A percentile compares a stretch with the other conserved stretches of the same genome.
phyloP scores from a whole-genome alignment of 2,888 invertebrate genomes.

The Limnephilus rhombicus region DNA sequence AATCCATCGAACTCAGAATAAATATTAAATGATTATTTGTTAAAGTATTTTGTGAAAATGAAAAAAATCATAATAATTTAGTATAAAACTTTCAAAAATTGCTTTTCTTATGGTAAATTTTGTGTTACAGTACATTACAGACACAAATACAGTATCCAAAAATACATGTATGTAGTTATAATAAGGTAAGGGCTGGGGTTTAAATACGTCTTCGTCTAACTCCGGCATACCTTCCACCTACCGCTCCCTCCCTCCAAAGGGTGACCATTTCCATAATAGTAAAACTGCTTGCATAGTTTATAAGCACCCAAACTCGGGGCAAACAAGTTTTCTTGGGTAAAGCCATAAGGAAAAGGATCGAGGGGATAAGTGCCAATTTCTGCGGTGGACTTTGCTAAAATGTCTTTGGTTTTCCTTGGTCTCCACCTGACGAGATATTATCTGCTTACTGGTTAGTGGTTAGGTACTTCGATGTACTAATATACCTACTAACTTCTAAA shows the following conservation, averaged over 20 bases:
- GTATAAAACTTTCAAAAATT: too few species aligned
- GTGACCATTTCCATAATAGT: slow-evolving; percentile 43
- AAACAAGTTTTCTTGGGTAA: slow-evolving; percentile 53
- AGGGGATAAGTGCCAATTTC: slow-evolving; percentile 57
- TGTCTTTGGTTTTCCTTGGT: neutral
- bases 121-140: too few species aligned
- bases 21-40: too few species aligned
- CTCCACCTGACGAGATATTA: neutral
- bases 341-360: slow-evolving; percentile 35
- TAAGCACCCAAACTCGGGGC: slow-evolving; percentile 32
- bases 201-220: neutral
- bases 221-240: neutral
- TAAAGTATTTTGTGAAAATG: too few species aligned
- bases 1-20: too few species aligned
- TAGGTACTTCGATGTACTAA: neutral
- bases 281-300: slow-evolving; percentile 47
- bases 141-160: too few species aligned
- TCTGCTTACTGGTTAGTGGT: neutral
- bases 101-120: too few species aligned
- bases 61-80: too few species aligned
- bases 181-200: neutral
- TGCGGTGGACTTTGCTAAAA: slow-evolving; percentile 49
- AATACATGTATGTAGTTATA: neutral
- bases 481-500: neutral
- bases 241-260: neutral